These are phyloP conservation scores for Herpetotheres cachinnans DNA, from an alignment of 2,113 vertebrate genomes.

Conservation along the genomic window DNA sequence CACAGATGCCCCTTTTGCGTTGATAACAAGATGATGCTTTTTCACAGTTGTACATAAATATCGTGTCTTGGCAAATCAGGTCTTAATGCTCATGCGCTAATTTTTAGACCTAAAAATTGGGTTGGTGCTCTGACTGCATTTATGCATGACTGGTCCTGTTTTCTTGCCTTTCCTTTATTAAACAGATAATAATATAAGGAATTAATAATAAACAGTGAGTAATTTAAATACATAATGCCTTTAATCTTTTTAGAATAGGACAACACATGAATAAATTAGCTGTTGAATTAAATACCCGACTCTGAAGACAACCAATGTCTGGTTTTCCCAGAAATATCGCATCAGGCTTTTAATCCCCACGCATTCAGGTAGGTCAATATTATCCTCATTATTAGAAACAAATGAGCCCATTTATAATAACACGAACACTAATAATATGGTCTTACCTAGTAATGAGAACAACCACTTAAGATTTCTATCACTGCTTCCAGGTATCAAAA, in stretches of 20 bases:
- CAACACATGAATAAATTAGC: not conserved
- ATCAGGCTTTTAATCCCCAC: not conserved
- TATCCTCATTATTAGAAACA: not conserved
- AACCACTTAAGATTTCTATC: not conserved
- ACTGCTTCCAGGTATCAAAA: not conserved
- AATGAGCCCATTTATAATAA: not conserved
- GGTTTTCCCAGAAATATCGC: not conserved
- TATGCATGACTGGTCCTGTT: not conserved
- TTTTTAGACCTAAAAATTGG: not conserved
- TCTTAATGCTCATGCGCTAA: not conserved
- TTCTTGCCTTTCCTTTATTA: not conserved
- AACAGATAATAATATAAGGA: not conserved
- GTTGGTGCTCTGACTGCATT: not conserved
- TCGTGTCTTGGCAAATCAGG: not conserved
- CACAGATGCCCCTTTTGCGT: not conserved
- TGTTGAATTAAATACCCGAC: not conserved
- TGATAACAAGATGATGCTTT: not conserved
- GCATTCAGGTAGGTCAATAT: not conserved
- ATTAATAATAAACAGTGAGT: not conserved
- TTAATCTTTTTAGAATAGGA: not conserved
- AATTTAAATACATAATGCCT: not conserved
- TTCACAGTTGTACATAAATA: not conserved
- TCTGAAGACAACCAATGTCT: not conserved
- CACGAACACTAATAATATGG: fast-evolving
- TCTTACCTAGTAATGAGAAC: not conserved